Evolutionary conservation across 2,113 vertebrate genomes (phyloP).

Genomic region (Oophaga pumilio): DNA sequence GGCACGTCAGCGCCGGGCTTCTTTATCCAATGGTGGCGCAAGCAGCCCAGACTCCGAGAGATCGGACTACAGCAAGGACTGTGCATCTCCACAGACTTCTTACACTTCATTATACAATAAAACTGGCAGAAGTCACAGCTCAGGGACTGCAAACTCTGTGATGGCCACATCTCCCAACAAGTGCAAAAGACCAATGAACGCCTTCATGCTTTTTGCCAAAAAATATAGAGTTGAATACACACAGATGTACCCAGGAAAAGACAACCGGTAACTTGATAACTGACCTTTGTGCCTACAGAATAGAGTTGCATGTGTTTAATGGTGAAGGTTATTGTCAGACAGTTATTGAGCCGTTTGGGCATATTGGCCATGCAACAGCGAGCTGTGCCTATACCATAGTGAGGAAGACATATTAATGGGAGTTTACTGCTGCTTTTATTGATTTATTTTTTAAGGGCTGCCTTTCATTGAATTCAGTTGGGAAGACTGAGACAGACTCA

Average conservation of each 20-base stretch:
- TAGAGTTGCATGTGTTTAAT: not conserved
- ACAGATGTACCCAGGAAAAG: slow-evolving; percentile 99
- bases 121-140: slow-evolving; percentile 85
- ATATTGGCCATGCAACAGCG: no score
- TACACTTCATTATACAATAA: slow-evolving; percentile 77
- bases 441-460: no score
- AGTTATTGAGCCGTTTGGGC: no score
- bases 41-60: slow-evolving; percentile 86
- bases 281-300: not conserved
- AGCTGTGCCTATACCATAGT: no score
- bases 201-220: slow-evolving; percentile 99
- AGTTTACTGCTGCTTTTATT: no score
- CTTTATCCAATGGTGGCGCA: slow-evolving; percentile 84
- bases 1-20: slow-evolving; percentile 95
- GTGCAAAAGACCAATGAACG: slow-evolving; percentile 99
- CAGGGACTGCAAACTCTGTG: slow-evolving; percentile 85
- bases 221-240: slow-evolving; percentile 99
- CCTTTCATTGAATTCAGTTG: no score
- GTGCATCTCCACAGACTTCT: slow-evolving; percentile 77
- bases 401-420: no score
- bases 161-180: slow-evolving; percentile 89
- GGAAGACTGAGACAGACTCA: no score
- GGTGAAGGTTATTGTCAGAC: no score
- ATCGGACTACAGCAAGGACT: slow-evolving; percentile 79
- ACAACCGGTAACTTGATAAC: slow-evolving; percentile 87